These are phyloP conservation scores for Nansenia antarctica DNA, from an alignment of 2,113 vertebrate species.

Conservation along the genomic window DNA sequence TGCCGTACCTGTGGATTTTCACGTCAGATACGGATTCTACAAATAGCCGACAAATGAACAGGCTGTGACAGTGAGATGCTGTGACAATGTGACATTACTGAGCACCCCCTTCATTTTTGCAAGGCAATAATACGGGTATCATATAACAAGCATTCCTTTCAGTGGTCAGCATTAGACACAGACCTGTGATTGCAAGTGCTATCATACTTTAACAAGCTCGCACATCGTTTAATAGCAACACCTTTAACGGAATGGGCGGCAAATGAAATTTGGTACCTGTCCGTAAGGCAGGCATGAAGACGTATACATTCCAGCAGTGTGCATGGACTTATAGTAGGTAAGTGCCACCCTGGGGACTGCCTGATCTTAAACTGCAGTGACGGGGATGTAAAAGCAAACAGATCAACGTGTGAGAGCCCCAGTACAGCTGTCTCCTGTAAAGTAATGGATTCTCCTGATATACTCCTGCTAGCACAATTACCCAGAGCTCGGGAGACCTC, in stretches of 20 bases:
- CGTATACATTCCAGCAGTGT: not conserved
- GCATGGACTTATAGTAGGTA: constrained; percentile 1
- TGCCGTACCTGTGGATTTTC: not conserved
- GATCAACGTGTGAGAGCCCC: constrained; percentile 44
- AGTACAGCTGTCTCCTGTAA: constrained; percentile 42
- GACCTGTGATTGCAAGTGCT: too few relatives aligned
- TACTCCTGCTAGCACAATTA: constrained; percentile 62
- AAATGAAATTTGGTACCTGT: not conserved
- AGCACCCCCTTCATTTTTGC: not conserved
- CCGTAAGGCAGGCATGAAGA: not conserved
- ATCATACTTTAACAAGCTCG: too few relatives aligned
- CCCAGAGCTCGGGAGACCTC: constrained; percentile 47
- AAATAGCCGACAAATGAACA: not conserved
- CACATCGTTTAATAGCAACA: too few relatives aligned
- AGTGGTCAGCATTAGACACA: not conserved
- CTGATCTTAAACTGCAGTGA: constrained; percentile 47
- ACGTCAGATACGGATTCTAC: not conserved
- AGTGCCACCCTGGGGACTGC: constrained; percentile 25
- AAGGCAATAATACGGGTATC: not conserved
- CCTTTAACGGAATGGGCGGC: not conserved
- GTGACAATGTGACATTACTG: not conserved
- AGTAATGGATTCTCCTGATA: constrained; percentile 57
- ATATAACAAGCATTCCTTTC: not conserved
- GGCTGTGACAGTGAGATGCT: not conserved
- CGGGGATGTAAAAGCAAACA: constrained; percentile 47